Evolutionary conservation across 2,113 vertebrate species (phyloP), one percentile per base, ranked within the genome.

Genomic region (Irena cyanogastra): DNA sequence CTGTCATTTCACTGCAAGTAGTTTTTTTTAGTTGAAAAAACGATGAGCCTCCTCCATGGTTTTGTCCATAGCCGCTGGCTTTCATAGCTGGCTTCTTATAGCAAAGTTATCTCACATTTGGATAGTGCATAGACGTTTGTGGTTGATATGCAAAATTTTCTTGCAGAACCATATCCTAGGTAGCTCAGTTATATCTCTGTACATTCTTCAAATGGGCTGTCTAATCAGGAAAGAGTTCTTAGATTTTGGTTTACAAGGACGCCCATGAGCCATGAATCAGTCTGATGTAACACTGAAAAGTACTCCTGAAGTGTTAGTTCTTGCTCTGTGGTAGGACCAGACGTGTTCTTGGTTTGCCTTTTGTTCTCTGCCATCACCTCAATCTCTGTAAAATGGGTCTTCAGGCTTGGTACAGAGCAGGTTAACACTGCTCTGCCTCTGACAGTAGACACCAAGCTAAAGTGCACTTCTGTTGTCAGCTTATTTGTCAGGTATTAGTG

Each of bases 171-270:
- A 4, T 52, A 19, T 37, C 9, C 6, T 33, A 16, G 21, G 30
- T 13, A n/a, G 35, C 11, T 63, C 10, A 3, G 16, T 81, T 41
- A 13, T 37, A 2, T 52, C 37, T 57, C 33, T 39, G 12, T 39
- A 23, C 3, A 0, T 26, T 8, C 10, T 54, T 35, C 1, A 13
- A 49, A n/a, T 31, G 47, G 39, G 21, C 31, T 27, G 50, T 16
- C 35, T 16, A 52, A 18, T 31, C 39, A 24, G 80, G 45, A 69
- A 39, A 28, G 26, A 71, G 35, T 23, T 59, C 18, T 30, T 33
- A 6, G 33, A 12, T 65, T 78, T 59, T 0, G 1, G 21, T 50
- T 59, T 27, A 13, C 18, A 35, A 12, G 21, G 61, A 8, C 68
- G 75, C 27, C 47, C 9, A 0, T 11, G 26, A 56, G 19, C 30